Percentiles rank a stretch among this genome's conserved stretches.
Conservation (phyloP, 2,888 invertebrate genomes). For the Lithophane leautieri region DNA sequence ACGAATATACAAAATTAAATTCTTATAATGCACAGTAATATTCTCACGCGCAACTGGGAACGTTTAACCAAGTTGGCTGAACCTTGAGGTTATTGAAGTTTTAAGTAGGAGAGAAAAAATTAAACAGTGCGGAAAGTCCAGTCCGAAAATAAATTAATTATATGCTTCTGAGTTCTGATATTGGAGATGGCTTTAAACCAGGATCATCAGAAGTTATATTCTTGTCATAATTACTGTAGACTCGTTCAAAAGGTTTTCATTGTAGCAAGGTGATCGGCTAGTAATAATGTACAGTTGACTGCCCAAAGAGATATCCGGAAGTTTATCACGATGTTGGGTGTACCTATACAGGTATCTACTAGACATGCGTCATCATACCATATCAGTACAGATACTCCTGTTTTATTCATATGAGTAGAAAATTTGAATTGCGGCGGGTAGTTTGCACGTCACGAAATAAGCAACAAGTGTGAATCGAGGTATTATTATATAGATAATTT, state of each 20-base stretch:
- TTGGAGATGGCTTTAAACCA: slow-evolving; percentile 71
- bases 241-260: slow-evolving; percentile 75
- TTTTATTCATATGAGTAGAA: slow-evolving; percentile 52
- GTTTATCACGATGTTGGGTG: slow-evolving; percentile 15
- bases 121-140: slow-evolving; percentile 63
- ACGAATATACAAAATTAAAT: slow-evolving; percentile 80
- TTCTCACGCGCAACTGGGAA: slow-evolving; percentile 83
- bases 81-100: slow-evolving; percentile 75
- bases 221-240: slow-evolving; percentile 70
- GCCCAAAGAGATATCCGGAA: slow-evolving; percentile 73
- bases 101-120: slow-evolving; percentile 60
- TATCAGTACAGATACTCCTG: slow-evolving; percentile 5
- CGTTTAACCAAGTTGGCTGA: slow-evolving; percentile 71
- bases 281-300: slow-evolving; percentile 62
- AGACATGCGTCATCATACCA: slow-evolving; percentile 30
- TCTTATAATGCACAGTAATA: slow-evolving; percentile 77
- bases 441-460: slow-evolving; percentile 57
- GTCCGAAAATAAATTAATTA: slow-evolving; percentile 57
- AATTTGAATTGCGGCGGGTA: slow-evolving; percentile 48
- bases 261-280: slow-evolving; percentile 78
- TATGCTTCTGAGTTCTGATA: slow-evolving; percentile 40
- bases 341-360: slow-evolving; percentile 1
- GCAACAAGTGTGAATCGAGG: slow-evolving; percentile 66
- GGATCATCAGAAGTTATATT: slow-evolving; percentile 73
- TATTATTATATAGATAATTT: slow-evolving; percentile 82